Conservation (phyloP, 2,888 invertebrate genomes). For the Nephrocerus scutellatus region DNA sequence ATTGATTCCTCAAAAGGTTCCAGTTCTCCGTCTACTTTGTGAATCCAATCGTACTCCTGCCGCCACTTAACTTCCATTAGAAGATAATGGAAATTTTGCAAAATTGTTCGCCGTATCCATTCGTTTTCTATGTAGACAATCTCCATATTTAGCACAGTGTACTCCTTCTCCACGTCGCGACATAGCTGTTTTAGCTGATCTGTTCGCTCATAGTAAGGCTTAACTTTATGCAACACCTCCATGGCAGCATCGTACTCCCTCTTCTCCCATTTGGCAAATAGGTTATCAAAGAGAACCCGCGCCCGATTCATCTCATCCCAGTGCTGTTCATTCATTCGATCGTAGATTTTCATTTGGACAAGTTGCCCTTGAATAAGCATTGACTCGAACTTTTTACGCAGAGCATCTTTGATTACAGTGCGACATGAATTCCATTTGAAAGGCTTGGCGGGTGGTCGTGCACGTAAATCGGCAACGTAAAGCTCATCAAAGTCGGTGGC, state of each 20-base stretch:
- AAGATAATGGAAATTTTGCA: conserved; percentile 46
- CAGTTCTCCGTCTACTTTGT: conserved; percentile 32
- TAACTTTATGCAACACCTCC: conserved; percentile 37
- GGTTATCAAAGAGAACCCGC: conserved; percentile 31
- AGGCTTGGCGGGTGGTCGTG: conserved; percentile 33
- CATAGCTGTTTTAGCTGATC: conserved; percentile 33
- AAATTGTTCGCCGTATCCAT: conserved; percentile 40
- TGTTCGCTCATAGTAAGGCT: conserved; percentile 39
- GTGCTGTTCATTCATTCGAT: conserved; percentile 37
- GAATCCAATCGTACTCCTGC: conserved; percentile 43
- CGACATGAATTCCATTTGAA: conserved; percentile 38
- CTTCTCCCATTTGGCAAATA: conserved; percentile 44
- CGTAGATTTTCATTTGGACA: conserved; percentile 38
- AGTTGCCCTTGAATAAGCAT: conserved; percentile 41
- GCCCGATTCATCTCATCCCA: conserved; percentile 35
- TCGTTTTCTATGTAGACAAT: conserved; percentile 44
- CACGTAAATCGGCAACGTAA: conserved; percentile 40
- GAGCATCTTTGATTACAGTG: conserved; percentile 34
- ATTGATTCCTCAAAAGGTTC: conserved; percentile 41
- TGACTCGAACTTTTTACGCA: conserved; percentile 42
- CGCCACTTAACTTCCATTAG: conserved; percentile 44
- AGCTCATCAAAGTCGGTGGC: conserved; percentile 44
- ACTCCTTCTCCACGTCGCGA: conserved; percentile 30
- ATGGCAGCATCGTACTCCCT: conserved; percentile 40
- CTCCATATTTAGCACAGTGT: conserved; percentile 39